Evolutionary conservation across 2,113 vertebrate genomes (phyloP).

Genomic region (Rhinoderma darwinii): DNA sequence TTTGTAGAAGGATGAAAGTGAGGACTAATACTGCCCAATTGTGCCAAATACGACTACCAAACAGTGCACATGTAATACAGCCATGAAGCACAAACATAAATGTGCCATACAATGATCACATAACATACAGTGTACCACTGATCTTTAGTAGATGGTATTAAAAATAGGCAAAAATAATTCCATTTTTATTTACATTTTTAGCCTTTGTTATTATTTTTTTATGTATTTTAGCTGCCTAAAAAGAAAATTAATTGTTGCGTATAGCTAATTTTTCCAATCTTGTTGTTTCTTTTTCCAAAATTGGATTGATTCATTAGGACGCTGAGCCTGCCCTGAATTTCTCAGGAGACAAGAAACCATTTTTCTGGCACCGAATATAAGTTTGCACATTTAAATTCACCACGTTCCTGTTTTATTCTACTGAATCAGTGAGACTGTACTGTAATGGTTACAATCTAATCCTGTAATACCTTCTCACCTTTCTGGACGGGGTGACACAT

Average conservation of each 20-base stretch:
- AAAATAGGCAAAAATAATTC: too few species aligned
- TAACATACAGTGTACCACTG: too few species aligned
- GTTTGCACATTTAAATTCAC: constrained; percentile 32
- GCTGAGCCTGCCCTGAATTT: constrained; percentile 1
- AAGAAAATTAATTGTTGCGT: not conserved
- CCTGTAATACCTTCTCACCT: constrained; percentile 58
- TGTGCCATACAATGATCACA: too few species aligned
- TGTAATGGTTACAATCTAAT: constrained; percentile 55
- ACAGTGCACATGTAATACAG: too few species aligned
- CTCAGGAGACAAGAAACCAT: constrained; percentile 25
- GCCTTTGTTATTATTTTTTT: not conserved
- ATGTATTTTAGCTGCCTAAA: not conserved
- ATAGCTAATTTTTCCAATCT: not conserved
- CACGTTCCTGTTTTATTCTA: constrained; percentile 40
- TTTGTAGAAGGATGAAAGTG: too few species aligned
- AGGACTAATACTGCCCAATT: too few species aligned
- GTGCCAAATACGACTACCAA: too few species aligned
- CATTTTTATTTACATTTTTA: not conserved
- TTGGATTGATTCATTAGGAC: not conserved
- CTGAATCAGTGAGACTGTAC: constrained; percentile 28
- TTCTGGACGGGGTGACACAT: constrained; percentile 55
- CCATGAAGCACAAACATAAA: too few species aligned
- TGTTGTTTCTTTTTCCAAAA: constrained; percentile 1
- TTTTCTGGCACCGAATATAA: constrained; percentile 28
- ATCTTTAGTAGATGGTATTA: too few species aligned